These are phyloP conservation scores for Danionella dracula DNA, from an alignment of 2,797 vertebrate species.

Conservation along the genomic window DNA sequence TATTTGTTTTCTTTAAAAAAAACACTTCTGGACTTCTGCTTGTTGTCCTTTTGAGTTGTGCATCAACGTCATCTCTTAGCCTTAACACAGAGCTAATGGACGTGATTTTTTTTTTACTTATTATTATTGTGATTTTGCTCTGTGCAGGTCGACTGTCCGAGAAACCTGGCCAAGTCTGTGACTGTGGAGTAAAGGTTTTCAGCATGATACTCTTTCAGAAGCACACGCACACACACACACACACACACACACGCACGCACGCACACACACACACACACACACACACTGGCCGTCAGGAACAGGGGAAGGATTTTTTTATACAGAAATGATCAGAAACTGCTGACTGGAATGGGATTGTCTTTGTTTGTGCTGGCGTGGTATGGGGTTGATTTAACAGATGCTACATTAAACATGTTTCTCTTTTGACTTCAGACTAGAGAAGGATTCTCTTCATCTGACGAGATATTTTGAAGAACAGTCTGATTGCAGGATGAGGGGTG, in stretches of 20 bases:
- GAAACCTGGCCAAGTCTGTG: slow-evolving; percentile 97
- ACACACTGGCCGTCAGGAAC: neutral
- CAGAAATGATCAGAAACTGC: slow-evolving; percentile 14
- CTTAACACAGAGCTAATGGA: no score
- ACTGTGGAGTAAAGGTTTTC: slow-evolving; percentile 87
- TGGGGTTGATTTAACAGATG: slow-evolving; percentile 36
- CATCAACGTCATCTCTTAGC: no score
- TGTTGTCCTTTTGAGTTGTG: no score
- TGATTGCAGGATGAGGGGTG: no score
- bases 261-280: neutral
- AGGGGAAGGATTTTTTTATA: no score
- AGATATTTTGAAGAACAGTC: no score
- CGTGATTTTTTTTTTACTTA: slow-evolving; percentile 1
- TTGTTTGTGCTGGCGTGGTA: slow-evolving; percentile 44
- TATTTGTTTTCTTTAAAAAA: no score
- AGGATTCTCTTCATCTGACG: no score
- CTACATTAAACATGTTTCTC: neutral
- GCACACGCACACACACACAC: neutral
- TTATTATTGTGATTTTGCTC: slow-evolving; percentile 26
- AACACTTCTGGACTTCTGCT: no score
- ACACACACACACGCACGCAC: neutral
- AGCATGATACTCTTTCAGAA: no score
- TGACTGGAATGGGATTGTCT: slow-evolving; percentile 14
- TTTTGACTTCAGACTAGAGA: no score
- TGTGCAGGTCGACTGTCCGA: slow-evolving; percentile 92